phyloP scores from a whole-genome alignment of 2,888 invertebrate species.

The Pecten maximus region DNA sequence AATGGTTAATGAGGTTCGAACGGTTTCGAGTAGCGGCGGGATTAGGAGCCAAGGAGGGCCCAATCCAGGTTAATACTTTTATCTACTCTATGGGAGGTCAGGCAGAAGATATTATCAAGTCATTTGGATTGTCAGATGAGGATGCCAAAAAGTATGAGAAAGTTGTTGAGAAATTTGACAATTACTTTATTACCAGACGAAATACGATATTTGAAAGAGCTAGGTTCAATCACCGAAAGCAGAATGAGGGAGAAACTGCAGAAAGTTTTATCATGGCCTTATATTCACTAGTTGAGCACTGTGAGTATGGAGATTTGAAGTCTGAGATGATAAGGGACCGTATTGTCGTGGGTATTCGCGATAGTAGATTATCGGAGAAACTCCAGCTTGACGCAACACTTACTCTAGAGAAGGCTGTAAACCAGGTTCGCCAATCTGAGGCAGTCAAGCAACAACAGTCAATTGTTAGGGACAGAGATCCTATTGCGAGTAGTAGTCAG shows the following conservation, averaged over 20 bases:
- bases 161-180: no score
- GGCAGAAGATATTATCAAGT: no score
- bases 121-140: no score
- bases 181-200: constrained; percentile 8
- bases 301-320: constrained; percentile 47
- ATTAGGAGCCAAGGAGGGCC: no score
- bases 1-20: no score
- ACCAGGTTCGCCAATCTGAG: constrained; percentile 34
- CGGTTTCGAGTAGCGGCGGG: no score
- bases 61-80: no score
- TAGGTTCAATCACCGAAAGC: constrained; percentile 48
- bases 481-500: neutral
- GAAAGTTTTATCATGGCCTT: constrained; percentile 42
- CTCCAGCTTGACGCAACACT: constrained; percentile 46
- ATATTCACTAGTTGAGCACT: constrained; percentile 45
- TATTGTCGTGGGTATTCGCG: constrained; percentile 51
- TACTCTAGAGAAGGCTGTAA: constrained; percentile 22
- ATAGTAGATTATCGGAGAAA: constrained; percentile 49
- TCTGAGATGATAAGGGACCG: constrained; percentile 54
- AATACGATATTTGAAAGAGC: constrained; percentile 46
- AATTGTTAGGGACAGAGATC: constrained; percentile 1
- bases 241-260: constrained; percentile 33
- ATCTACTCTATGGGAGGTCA: no score
- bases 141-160: no score
- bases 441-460: constrained; percentile 36